Evolutionary conservation across 1,140 invertebrate species (phyloP), one percentile per base, ranked within the genome.

Genomic region (Palaemon carinicauda): DNA sequence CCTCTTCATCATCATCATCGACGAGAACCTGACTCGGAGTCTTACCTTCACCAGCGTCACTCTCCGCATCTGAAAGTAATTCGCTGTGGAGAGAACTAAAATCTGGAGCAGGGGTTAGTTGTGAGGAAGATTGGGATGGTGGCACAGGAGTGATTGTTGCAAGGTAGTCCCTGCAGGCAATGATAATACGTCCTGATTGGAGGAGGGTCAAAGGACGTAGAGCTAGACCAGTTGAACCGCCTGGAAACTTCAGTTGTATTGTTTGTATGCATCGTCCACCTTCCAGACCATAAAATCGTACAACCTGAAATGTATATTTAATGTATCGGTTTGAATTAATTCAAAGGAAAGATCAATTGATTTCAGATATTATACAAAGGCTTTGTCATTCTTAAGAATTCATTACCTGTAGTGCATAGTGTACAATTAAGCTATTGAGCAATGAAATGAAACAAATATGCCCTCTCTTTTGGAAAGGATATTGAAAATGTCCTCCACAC

Each of bases 91-190:
- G 24, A 29, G 21, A 29, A 41, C 19, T 77, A 4, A 10, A 14
- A 33, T 24, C 29, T 15, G 19, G 3, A n/a, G 24, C n/a, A 17
- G 9, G 82, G 51, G 29, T 21, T 41, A 60, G 31, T 7, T 51
- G 80, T 27, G 82, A 21, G 51, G 73, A 52, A 1, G 52, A 65
- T 10, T 77, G 82, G 14, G 52, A n/a, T 19, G 33, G 24, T 14
- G 27, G 82, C 0, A n/a, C 29, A 24, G 77, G 77, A 1, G 15
- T 29, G 17, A 86, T 24, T 41, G 51, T n/a, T n/a, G 84, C 84
- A 27, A 86, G 17, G 31, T 86, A 86, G 51, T 86, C 84, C 50
- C 84, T 52, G 51, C 84, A 86, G 9, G 84, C 60, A 50, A 86
- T 78, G 74, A 86, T 21, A 17, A 86, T 24, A 19, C 80, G 33